Percentiles rank a stretch among this genome's conserved stretches.
phyloP scores from a whole-genome alignment of 2,888 invertebrate genomes.

The Altica lythri region DNA sequence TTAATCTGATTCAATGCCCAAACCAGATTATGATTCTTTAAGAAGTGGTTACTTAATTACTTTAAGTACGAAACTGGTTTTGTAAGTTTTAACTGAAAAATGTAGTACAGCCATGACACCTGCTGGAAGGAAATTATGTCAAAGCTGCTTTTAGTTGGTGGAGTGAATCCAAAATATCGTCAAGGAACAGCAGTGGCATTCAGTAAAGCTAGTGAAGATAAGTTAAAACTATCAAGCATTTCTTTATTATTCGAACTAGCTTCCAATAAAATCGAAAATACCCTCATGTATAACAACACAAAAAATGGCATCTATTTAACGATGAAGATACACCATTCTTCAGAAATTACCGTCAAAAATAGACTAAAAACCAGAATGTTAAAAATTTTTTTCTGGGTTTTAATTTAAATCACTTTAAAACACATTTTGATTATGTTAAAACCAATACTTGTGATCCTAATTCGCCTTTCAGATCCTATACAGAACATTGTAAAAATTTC shows the following conservation, averaged over 20 bases:
- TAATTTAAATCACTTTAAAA: conserved; percentile 50
- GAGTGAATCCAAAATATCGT: conserved; percentile 84
- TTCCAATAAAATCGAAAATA: conserved; percentile 82
- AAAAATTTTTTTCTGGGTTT: conserved; percentile 70
- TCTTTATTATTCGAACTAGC: conserved; percentile 85
- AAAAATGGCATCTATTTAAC: conserved; percentile 77
- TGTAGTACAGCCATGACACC: too few relatives aligned
- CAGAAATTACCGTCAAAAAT: conserved; percentile 72
- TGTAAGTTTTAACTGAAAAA: too few relatives aligned
- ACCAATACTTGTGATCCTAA: conserved; percentile 72
- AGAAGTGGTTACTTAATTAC: too few relatives aligned
- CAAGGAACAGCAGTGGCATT: conserved; percentile 88
- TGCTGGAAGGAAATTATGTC: too few relatives aligned
- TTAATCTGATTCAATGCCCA: too few relatives aligned
- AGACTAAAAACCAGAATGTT: conserved; percentile 78
- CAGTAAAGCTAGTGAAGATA: conserved; percentile 85
- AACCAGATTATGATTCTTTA: too few relatives aligned
- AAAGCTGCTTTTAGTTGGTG: conserved; percentile 72
- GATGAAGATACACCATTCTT: conserved; percentile 62
- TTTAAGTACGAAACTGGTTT: too few relatives aligned
- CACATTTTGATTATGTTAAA: conserved; percentile 73
- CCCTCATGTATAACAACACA: conserved; percentile 62
- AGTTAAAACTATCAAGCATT: conserved; percentile 80
- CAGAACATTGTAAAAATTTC: conserved; percentile 88
- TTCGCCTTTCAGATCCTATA: conserved; percentile 72